These are phyloP conservation scores for Gobiocypris rarus DNA, from an alignment of 2,113 vertebrate species.

Conservation along the genomic window DNA sequence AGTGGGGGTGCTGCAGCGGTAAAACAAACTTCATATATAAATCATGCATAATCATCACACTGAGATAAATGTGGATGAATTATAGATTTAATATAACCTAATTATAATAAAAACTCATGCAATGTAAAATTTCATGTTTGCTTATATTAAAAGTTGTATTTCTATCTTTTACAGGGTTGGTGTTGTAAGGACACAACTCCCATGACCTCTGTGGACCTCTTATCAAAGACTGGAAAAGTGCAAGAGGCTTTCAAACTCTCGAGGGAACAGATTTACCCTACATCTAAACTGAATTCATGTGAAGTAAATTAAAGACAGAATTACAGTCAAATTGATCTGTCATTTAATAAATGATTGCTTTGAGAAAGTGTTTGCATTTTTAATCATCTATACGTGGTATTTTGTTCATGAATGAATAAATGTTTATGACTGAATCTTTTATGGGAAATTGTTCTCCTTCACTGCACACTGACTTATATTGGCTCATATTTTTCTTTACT, in stretches of 20 bases:
- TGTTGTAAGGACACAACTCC: conserved; percentile 70
- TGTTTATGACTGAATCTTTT: neutral
- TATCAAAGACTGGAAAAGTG: conserved; percentile 58
- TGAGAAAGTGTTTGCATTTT: neutral
- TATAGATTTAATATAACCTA: neutral
- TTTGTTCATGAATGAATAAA: neutral
- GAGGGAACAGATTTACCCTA: neutral
- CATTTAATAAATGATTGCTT: neutral
- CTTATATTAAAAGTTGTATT: neutral
- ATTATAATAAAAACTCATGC: neutral
- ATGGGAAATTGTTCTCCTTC: neutral
- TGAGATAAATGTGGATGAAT: neutral
- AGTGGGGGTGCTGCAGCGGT: conserved; percentile 78
- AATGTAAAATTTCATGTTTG: neutral
- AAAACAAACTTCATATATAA: conserved; percentile 23
- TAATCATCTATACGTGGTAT: neutral
- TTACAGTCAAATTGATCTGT: neutral
- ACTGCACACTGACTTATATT: neutral
- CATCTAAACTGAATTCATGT: neutral
- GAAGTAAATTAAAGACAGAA: neutral
- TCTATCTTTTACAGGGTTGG: conserved; percentile 65
- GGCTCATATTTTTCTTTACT: neutral
- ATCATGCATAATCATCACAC: neutral
- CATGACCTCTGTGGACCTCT: conserved; percentile 69
- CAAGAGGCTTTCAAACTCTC: neutral